Percentiles rank a stretch among this genome's conserved stretches.
phyloP scores from a whole-genome alignment of 2,888 invertebrate genomes.

The Kryphioiulus occultus region DNA sequence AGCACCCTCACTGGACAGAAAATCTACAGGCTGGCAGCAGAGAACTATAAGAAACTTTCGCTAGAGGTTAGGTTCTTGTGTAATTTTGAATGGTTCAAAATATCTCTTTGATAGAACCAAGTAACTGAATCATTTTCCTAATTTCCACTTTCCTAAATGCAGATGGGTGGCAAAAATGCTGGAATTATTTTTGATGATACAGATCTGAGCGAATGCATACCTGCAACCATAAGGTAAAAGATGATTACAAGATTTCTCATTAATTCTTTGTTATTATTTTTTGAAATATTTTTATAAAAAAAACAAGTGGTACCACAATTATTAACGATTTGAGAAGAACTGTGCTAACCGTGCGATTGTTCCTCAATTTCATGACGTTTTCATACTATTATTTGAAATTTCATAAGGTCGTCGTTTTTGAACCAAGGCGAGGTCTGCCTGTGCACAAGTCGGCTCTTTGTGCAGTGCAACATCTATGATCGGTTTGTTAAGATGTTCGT shows the following conservation, averaged over 20 bases:
- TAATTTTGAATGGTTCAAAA: no score
- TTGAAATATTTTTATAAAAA: no score
- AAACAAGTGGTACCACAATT: no score
- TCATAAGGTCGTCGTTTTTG: slow-evolving; percentile 64
- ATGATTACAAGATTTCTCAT: no score
- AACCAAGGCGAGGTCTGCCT: slow-evolving; percentile 70
- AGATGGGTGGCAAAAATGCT: slow-evolving; percentile 69
- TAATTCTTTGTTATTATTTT: no score
- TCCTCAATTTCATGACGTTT: no score
- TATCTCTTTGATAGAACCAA: no score
- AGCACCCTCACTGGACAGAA: slow-evolving; percentile 64
- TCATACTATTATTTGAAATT: no score
- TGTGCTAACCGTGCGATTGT: no score
- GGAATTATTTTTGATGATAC: slow-evolving; percentile 66
- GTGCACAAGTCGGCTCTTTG: slow-evolving; percentile 67
- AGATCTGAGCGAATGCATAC: slow-evolving; percentile 64
- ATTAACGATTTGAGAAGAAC: no score
- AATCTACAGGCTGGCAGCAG: slow-evolving; percentile 62
- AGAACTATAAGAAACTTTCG: slow-evolving; percentile 66
- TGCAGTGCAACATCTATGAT: slow-evolving; percentile 64
- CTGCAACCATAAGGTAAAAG: slow-evolving; percentile 61
- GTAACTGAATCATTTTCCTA: neutral
- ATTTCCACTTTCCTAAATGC: slow-evolving; percentile 51
- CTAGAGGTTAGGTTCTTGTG: slow-evolving; percentile 63
- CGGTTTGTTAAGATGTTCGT: slow-evolving; percentile 63